Evolutionary conservation across 2,113 vertebrate genomes (phyloP).

Genomic region (Oncorhynchus clarkii): DNA sequence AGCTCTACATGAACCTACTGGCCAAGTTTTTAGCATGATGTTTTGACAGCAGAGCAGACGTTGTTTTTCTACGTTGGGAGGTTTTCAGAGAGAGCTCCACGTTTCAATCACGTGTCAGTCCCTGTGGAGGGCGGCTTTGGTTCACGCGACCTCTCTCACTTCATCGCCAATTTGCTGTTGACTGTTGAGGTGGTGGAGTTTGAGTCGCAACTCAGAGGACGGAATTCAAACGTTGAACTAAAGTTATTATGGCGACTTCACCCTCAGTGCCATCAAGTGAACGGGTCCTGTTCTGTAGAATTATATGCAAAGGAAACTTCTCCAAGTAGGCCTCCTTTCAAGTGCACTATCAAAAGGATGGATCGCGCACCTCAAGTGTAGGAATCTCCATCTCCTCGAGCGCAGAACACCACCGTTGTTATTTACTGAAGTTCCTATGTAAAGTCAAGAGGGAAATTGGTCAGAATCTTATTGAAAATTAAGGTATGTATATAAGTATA

Average conservation of each 20-base stretch:
- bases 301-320: conserved; percentile 13
- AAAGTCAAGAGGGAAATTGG: neutral
- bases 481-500: conserved; percentile 1
- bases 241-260: conserved; percentile 52
- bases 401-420: neutral
- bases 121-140: conserved; percentile 16
- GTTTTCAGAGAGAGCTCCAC: conserved; percentile 22
- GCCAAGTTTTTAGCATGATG: neutral
- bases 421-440: neutral
- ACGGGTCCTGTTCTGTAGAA: conserved; percentile 27
- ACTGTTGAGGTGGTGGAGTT: neutral
- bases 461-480: neutral
- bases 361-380: conserved; percentile 24
- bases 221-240: conserved; percentile 26
- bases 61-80: conserved; percentile 13
- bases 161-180: conserved; percentile 44
- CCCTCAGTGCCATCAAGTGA: conserved; percentile 11
- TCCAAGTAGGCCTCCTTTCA: neutral
- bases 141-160: conserved; percentile 30
- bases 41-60: conserved; percentile 26
- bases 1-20: neutral
- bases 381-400: neutral
- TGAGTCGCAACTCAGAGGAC: neutral
- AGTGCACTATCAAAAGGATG: conserved; percentile 1
- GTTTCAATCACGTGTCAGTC: conserved; percentile 60